phyloP scores from a whole-genome alignment of 2,113 vertebrate genomes.

The Petrocephalus microphthalmus region DNA sequence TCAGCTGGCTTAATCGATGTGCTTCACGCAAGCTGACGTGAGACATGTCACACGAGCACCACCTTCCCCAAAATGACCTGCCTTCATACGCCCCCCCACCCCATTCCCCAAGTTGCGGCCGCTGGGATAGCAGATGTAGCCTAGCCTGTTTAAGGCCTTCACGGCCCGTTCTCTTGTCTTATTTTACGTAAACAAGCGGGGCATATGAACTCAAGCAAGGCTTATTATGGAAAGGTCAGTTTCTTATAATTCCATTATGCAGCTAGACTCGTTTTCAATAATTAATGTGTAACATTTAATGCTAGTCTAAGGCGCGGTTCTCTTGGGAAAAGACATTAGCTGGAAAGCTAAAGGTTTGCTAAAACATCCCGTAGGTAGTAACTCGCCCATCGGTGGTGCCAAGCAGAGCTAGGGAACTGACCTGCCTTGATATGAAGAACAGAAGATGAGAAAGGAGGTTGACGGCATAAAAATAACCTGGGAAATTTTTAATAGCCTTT shows the following conservation, averaged over 20 bases:
- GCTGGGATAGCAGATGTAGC: too few relatives aligned
- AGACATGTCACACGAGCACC: background rate
- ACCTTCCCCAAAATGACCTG: slow-evolving; percentile 2
- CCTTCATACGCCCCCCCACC: background rate
- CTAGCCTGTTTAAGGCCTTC: background rate
- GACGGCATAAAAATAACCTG: slow-evolving; percentile 39
- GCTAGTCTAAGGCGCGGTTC: background rate
- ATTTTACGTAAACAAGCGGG: background rate
- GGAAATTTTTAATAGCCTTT: slow-evolving; percentile 31
- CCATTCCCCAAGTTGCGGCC: background rate
- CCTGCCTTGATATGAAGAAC: slow-evolving; percentile 19
- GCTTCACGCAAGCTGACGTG: background rate
- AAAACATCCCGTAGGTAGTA: background rate
- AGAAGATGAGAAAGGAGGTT: slow-evolving; percentile 33
- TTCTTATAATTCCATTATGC: slow-evolving; percentile 7
- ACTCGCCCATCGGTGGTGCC: background rate
- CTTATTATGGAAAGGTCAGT: slow-evolving; percentile 8
- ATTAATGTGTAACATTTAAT: slow-evolving; percentile 10
- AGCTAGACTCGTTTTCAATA: background rate
- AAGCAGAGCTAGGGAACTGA: background rate
- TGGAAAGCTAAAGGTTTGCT: background rate
- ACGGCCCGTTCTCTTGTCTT: background rate
- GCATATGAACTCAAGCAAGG: slow-evolving; percentile 9
- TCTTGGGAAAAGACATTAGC: background rate
- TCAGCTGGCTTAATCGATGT: background rate